Percentiles rank a stretch among this genome's conserved stretches.
Evolutionary conservation across 2,888 invertebrate species (phyloP).

Genomic region (Cerceris ruficornis): DNA sequence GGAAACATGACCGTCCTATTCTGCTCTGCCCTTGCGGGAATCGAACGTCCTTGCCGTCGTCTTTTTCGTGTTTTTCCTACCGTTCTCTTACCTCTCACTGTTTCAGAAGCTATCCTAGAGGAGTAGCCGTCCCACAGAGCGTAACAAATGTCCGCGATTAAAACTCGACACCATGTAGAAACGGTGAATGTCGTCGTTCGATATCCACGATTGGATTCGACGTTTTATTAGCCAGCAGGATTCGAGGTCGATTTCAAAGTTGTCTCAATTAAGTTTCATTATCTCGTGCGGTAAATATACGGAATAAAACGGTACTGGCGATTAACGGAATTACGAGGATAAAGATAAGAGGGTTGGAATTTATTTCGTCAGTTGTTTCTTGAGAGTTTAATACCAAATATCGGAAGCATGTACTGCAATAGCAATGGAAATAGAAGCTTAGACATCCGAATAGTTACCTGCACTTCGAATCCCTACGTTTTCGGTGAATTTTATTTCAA

Average conservation of each 20-base stretch:
- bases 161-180: constrained; percentile 63
- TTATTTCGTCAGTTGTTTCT: no score
- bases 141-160: constrained; percentile 69
- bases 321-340: no score
- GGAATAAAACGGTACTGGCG: no score
- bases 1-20: constrained; percentile 51
- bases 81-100: constrained; percentile 26
- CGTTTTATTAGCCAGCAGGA: constrained; percentile 30
- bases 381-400: no score
- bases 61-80: constrained; percentile 41
- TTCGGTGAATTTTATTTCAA: no score
- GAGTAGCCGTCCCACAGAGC: constrained; percentile 46
- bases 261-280: constrained; percentile 28
- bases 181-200: constrained; percentile 55
- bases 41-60: constrained; percentile 48
- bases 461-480: no score
- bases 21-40: constrained; percentile 9
- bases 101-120: constrained; percentile 50
- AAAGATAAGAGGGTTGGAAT: no score
- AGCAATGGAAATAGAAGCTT: no score
- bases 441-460: no score
- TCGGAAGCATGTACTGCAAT: no score
- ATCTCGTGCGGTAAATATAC: background rate
- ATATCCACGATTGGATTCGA: constrained; percentile 32
- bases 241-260: background rate